Evolutionary conservation across 2,113 vertebrate species (phyloP).

Genomic region (Bubo bubo): DNA sequence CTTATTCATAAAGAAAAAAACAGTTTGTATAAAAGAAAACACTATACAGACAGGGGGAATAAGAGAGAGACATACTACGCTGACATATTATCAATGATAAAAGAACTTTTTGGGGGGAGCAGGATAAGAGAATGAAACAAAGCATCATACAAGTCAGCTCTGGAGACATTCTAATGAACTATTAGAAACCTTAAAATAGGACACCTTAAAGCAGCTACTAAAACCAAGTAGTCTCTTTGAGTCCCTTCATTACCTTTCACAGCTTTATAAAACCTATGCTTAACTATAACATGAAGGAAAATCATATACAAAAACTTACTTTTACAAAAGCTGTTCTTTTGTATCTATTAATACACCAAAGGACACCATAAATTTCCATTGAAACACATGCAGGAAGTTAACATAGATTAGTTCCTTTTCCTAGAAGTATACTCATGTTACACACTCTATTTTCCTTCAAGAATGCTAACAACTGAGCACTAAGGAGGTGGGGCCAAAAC

Average conservation of each 20-base stretch:
- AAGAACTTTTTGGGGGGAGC: neutral
- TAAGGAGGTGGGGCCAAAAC: neutral
- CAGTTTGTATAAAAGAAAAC: neutral
- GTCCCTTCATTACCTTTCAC: neutral
- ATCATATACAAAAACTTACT: neutral
- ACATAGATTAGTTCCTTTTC: neutral
- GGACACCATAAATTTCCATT: neutral
- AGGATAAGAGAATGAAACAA: neutral
- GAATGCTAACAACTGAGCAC: neutral
- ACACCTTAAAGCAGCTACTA: neutral
- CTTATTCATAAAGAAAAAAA: neutral
- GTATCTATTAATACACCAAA: neutral
- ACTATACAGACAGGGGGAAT: neutral
- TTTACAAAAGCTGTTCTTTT: neutral
- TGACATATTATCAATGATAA: neutral
- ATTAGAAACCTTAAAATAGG: neutral
- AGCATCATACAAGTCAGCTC: neutral
- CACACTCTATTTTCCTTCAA: neutral
- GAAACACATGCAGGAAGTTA: neutral
- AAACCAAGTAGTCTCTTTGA: neutral
- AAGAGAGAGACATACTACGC: neutral
- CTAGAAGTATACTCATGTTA: neutral
- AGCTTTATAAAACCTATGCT: neutral
- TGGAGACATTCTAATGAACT: neutral
- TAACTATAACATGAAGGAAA: neutral